Percentiles rank a stretch among this genome's conserved stretches.
Conservation (phyloP, 2,888 invertebrate species). For the Drosophila cognata region DNA sequence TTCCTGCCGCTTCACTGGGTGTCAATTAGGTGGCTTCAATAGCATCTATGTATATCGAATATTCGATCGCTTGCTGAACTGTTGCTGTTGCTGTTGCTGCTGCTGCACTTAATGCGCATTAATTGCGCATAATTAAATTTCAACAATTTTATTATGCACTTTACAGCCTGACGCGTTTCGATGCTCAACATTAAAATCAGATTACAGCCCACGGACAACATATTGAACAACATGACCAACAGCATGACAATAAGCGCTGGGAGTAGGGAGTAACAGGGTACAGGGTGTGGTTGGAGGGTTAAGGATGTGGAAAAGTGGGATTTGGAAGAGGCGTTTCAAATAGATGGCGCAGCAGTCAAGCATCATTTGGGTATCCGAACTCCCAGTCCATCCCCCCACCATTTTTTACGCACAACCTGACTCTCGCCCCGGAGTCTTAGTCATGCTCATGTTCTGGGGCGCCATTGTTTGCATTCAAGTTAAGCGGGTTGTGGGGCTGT, state of each 20-base stretch:
- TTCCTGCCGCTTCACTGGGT: constrained; percentile 10
- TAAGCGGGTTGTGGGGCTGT: background rate
- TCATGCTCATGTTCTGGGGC: background rate
- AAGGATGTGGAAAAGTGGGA: background rate
- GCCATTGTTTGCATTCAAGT: constrained; percentile 9
- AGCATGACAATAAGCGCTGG: constrained; percentile 2
- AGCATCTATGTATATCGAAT: background rate
- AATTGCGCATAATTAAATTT: constrained; percentile 78
- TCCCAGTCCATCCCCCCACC: background rate
- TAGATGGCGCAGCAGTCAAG: background rate
- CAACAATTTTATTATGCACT: constrained; percentile 78
- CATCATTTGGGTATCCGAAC: background rate
- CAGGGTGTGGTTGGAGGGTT: background rate
- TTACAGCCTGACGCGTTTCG: constrained; percentile 59
- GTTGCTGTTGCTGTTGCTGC: constrained; percentile 26
- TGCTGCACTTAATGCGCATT: constrained; percentile 74
- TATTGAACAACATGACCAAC: constrained; percentile 34
- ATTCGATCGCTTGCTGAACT: constrained; percentile 15
- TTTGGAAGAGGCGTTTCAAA: background rate
- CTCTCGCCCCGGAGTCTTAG: background rate
- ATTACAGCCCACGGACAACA: constrained; percentile 57
- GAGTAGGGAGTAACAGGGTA: background rate
- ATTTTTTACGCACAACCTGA: background rate
- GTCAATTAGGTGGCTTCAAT: constrained; percentile 58
- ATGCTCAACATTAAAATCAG: constrained; percentile 70